Conservation (phyloP, 2,797 vertebrate genomes). For the Amblyopsis hoosieri region DNA sequence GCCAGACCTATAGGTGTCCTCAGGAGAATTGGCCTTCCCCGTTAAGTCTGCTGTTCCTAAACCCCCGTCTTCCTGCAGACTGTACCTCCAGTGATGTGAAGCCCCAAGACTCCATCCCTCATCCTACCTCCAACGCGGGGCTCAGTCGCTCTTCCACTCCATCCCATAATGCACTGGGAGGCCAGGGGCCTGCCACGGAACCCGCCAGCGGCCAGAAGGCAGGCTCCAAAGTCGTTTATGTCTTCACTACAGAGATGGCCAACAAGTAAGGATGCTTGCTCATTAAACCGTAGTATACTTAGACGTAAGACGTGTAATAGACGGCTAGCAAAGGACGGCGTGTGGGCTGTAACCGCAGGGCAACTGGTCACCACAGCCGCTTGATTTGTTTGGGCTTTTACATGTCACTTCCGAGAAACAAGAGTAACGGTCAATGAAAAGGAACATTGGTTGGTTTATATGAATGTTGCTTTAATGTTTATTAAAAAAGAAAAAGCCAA, state of each 20-base stretch:
- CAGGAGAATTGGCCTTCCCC: constrained; percentile 36
- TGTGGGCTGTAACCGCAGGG: background rate
- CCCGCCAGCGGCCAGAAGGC: constrained; percentile 88
- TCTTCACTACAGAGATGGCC: constrained; percentile 99
- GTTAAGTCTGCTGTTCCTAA: constrained; percentile 23
- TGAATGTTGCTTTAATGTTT: no score
- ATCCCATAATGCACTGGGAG: constrained; percentile 87
- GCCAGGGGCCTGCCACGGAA: constrained; percentile 86
- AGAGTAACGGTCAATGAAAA: no score
- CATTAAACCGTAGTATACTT: background rate
- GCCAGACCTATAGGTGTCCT: constrained; percentile 36
- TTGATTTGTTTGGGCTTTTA: no score
- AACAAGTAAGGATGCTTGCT: constrained; percentile 90
- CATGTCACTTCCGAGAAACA: no score
- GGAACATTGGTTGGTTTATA: no score
- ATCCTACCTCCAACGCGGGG: constrained; percentile 89
- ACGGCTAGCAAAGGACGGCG: background rate
- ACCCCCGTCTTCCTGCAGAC: constrained; percentile 73
- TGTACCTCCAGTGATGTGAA: constrained; percentile 96
- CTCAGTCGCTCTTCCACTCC: constrained; percentile 94
- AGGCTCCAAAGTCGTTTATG: constrained; percentile 94
- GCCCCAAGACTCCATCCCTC: constrained; percentile 90
- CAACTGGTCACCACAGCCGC: no score
- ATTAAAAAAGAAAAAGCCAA: no score
- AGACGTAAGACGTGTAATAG: no score